A percentile compares a stretch with the other conserved stretches of the same genome.
Evolutionary conservation across 2,113 vertebrate genomes (phyloP).

Genomic region (Ginglymostoma cirratum): DNA sequence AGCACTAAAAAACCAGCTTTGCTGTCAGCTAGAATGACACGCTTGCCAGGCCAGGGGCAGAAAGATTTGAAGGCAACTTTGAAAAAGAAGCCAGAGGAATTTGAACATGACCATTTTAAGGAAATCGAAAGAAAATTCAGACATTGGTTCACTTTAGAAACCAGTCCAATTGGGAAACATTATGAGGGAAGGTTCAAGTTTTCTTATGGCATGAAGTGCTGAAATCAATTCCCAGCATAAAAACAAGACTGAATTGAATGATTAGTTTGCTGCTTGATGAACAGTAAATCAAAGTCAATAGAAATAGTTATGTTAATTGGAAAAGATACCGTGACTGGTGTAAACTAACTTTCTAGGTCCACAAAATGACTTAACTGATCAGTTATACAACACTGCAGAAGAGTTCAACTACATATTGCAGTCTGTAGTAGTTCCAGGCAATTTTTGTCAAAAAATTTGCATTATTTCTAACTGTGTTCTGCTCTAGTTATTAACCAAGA

Average conservation of each 20-base stretch:
- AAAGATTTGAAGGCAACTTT: background rate
- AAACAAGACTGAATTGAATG: background rate
- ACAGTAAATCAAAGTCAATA: background rate
- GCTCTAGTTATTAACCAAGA: background rate
- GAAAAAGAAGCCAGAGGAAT: background rate
- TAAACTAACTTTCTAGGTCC: background rate
- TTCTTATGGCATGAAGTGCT: too few relatives aligned
- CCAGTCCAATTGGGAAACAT: background rate
- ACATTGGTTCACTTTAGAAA: background rate
- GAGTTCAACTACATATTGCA: background rate
- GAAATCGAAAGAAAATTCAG: background rate
- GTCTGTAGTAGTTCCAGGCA: background rate
- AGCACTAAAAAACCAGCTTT: background rate
- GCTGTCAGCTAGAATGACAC: background rate
- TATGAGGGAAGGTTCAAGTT: background rate
- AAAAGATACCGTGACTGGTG: background rate
- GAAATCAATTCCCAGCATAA: background rate
- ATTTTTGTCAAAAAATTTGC: conserved; percentile 13
- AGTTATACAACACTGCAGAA: background rate
- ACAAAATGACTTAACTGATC: background rate
- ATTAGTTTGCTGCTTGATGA: background rate
- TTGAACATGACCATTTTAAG: background rate
- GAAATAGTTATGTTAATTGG: background rate
- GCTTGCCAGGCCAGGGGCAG: background rate
- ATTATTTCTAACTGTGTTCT: conserved; percentile 11